A percentile compares a stretch with the other conserved stretches of the same genome.
phyloP scores from a whole-genome alignment of 2,113 vertebrate genomes.

The Aramus guarauna region DNA sequence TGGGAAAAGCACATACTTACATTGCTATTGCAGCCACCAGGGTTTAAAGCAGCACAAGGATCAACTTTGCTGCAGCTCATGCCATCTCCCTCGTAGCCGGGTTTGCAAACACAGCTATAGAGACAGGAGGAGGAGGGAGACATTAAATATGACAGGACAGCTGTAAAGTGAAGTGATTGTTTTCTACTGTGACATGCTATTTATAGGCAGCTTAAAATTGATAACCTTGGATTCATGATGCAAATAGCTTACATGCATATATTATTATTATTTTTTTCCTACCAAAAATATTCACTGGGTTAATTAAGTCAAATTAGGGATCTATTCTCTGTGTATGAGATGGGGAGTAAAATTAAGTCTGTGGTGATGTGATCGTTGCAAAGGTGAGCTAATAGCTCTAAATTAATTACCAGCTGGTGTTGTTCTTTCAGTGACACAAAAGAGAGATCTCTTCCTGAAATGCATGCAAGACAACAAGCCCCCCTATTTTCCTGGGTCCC shows the following conservation, averaged over 20 bases:
- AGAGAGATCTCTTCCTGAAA: not conserved
- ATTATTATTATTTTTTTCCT: not conserved
- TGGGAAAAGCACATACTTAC: constrained; percentile 65
- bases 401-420: not conserved
- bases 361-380: not conserved
- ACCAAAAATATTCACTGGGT: not conserved
- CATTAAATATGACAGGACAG: not conserved
- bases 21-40: constrained; percentile 79
- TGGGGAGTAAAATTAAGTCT: not conserved
- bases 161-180: not conserved
- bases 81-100: constrained; percentile 87
- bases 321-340: not conserved
- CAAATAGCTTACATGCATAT: not conserved
- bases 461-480: not conserved
- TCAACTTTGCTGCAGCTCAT: constrained; percentile 79
- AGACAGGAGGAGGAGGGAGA: not conserved
- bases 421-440: not conserved
- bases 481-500: not conserved
- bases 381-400: not conserved
- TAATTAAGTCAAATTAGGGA: not conserved
- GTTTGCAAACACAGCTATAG: constrained; percentile 87
- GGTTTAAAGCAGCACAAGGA: constrained; percentile 73
- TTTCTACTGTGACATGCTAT: not conserved
- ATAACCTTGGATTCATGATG: not conserved
- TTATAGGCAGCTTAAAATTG: not conserved